Evolutionary conservation across 2,888 invertebrate genomes (phyloP), one percentile per base, ranked within the genome.

Genomic region (Cantharis nigra): DNA sequence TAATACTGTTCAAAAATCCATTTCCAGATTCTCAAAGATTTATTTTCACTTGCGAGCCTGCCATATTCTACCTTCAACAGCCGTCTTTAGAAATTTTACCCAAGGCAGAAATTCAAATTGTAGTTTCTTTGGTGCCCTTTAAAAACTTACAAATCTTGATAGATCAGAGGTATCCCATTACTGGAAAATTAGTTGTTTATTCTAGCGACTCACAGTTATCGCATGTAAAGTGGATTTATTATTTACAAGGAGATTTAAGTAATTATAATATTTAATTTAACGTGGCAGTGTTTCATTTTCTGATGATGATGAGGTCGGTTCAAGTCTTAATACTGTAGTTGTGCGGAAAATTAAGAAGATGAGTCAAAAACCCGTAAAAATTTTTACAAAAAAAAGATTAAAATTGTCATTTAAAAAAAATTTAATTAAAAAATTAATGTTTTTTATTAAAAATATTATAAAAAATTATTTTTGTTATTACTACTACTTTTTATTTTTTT

Each of bases 1-100:
- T 85, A 9, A 88, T 90, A 79, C 84, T 86, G n/a, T 90, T 91
- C 84, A 85, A 88, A 74, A 91, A 90, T 82, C 88, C 90, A 7
- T 91, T 90, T 81, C 81, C 83, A 7, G 85, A 86, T 62, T 83
- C 87, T 7, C 86, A 86, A 30, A 84, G 84, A 10, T 90, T 90
- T 82, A 83, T 83, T 16, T 89, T 88, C 83, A 84, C 85, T 73
- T 86, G 89, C 11, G 90, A 90, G 82, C 88, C 89, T 71, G 87
- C 89, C 13, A 83, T 86, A 23, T 90, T 90, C 84, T 86, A 85
- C 71, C 78, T 89, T 28, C 86, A 87, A 73, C 86, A 87, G 73
- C 83, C 83, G 13, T 83, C 85, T 9, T 90, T 90, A 80, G 85
- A 83, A 33, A 86, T 90, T 72, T 86, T 87, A 77, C 79, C 88